phyloP scores from a whole-genome alignment of 2,113 vertebrate species.

The Ictalurus furcatus region DNA sequence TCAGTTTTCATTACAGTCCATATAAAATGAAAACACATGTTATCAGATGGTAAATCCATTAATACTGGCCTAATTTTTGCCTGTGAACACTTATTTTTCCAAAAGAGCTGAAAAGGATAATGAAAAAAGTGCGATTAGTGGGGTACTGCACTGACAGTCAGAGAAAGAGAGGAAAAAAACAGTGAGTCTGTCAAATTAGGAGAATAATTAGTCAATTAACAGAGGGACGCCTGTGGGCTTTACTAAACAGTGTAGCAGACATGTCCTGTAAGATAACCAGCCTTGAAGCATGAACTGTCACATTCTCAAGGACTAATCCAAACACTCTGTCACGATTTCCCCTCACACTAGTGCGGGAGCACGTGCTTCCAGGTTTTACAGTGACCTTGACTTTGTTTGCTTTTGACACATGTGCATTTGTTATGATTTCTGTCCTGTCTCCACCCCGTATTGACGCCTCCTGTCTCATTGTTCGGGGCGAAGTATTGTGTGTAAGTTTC shows the following conservation, averaged over 20 bases:
- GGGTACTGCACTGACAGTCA: background rate
- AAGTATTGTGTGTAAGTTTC: too few relatives aligned
- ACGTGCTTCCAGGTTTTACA: too few relatives aligned
- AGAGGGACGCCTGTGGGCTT: conserved; percentile 62
- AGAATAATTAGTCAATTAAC: conserved; percentile 77
- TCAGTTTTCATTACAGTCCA: conserved; percentile 9
- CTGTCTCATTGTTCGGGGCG: too few relatives aligned
- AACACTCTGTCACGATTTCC: background rate
- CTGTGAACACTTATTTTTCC: background rate
- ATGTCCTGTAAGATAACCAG: conserved; percentile 52
- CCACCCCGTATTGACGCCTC: too few relatives aligned
- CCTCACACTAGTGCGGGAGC: too few relatives aligned
- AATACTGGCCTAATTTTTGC: conserved; percentile 8
- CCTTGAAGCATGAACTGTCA: conserved; percentile 51
- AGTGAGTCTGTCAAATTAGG: conserved; percentile 68
- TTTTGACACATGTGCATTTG: too few relatives aligned
- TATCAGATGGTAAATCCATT: conserved; percentile 4
- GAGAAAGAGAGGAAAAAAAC: conserved; percentile 33
- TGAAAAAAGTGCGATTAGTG: conserved; percentile 27
- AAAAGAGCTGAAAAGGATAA: background rate
- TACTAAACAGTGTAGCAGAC: conserved; percentile 49
- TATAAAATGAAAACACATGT: background rate
- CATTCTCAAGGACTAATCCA: conserved; percentile 37
- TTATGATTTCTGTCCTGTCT: too few relatives aligned
- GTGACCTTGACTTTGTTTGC: too few relatives aligned